A percentile compares a stretch with the other conserved stretches of the same genome.
phyloP scores from a whole-genome alignment of 1,140 invertebrate species.

The Lysiphlebus fabarum region DNA sequence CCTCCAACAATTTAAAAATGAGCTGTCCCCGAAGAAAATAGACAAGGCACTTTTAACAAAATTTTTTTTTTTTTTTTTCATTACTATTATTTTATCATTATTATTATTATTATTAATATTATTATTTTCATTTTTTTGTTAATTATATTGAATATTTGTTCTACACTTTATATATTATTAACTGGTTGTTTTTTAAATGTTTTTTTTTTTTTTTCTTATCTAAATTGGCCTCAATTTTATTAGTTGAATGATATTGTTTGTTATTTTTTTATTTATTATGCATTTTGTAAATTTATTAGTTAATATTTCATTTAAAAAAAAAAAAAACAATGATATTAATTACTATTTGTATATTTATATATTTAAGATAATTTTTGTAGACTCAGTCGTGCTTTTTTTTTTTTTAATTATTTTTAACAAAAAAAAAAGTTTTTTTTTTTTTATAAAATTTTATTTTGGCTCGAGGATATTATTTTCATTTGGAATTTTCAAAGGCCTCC shows the following conservation, averaged over 20 bases:
- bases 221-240: slow-evolving; percentile 20
- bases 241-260: too few species aligned
- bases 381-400: too few species aligned
- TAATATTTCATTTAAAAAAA: slow-evolving; percentile 19
- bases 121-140: too few species aligned
- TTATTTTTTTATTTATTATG: not conserved
- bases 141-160: slow-evolving; percentile 14
- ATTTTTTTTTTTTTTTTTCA: not conserved
- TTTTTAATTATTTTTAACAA: too few species aligned
- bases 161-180: slow-evolving; percentile 36
- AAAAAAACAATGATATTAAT: slow-evolving; percentile 10
- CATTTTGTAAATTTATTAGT: not conserved
- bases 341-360: too few species aligned
- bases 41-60: slow-evolving; percentile 48
- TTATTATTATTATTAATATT: slow-evolving; percentile 15
- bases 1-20: slow-evolving; percentile 53
- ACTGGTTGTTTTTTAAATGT: slow-evolving; percentile 50
- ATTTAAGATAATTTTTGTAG: too few species aligned
- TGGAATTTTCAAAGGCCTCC: too few species aligned
- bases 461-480: too few species aligned
- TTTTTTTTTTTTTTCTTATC: too few species aligned
- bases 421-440: too few species aligned
- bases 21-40: slow-evolving; percentile 53
- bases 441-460: too few species aligned
- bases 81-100: not conserved